A percentile compares a stretch with the other conserved stretches of the same genome.
phyloP scores from a whole-genome alignment of 2,888 invertebrate genomes.

The Drosophila fulvimacula region DNA sequence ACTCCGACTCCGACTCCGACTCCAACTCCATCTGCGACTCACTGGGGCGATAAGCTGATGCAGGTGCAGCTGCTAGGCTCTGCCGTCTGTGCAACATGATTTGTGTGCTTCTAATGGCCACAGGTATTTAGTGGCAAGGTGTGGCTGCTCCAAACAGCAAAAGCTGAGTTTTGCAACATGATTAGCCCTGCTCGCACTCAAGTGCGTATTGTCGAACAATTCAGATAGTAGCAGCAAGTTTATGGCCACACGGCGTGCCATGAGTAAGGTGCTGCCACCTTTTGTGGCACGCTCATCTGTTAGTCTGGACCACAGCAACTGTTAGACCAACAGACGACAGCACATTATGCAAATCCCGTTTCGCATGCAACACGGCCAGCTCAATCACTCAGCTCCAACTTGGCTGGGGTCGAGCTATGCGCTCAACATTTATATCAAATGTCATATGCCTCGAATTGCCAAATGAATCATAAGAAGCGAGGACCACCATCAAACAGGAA shows the following conservation, averaged over 20 bases:
- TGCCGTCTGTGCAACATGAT: slow-evolving; percentile 51
- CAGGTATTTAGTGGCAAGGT: slow-evolving; percentile 60
- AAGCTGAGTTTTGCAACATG: slow-evolving; percentile 35
- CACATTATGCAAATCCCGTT: slow-evolving; percentile 73
- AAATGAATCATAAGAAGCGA: slow-evolving; percentile 74
- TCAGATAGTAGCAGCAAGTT: slow-evolving; percentile 39
- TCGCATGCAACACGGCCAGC: slow-evolving; percentile 34
- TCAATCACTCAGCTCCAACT: slow-evolving; percentile 52
- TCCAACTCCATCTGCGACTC: slow-evolving; percentile 15
- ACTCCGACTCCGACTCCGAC: slow-evolving; percentile 1
- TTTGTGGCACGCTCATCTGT: slow-evolving; percentile 47
- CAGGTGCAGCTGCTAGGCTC: slow-evolving; percentile 64
- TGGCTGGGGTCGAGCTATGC: slow-evolving; percentile 21
- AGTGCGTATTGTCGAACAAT: slow-evolving; percentile 30
- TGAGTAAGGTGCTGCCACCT: slow-evolving; percentile 57
- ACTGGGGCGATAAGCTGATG: slow-evolving; percentile 70
- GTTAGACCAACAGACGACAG: slow-evolving; percentile 5
- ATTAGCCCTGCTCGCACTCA: slow-evolving; percentile 47
- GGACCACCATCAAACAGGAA: slow-evolving; percentile 80
- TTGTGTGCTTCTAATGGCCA: slow-evolving; percentile 68
- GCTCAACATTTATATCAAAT: slow-evolving; percentile 77
- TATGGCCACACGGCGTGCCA: slow-evolving; percentile 66
- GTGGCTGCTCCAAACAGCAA: slow-evolving; percentile 32
- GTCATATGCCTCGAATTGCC: slow-evolving; percentile 75
- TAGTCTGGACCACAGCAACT: slow-evolving; percentile 60